Evolutionary conservation across 2,888 invertebrate genomes (phyloP).

Genomic region (Lasioglossum zephyrum): DNA sequence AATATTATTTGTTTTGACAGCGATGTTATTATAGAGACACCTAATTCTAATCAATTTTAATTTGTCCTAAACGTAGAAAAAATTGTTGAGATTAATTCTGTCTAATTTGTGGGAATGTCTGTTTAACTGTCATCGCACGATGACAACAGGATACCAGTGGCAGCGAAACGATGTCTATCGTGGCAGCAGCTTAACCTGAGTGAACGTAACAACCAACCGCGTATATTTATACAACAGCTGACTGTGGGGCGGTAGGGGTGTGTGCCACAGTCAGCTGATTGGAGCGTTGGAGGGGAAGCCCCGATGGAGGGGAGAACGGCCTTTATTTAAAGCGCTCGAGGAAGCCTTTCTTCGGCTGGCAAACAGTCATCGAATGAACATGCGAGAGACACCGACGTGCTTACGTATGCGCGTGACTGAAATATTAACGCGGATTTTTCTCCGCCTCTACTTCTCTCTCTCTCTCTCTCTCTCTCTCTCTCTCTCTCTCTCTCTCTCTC

Average conservation of each 20-base stretch:
- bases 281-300: slow-evolving; percentile 77
- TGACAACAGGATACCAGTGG: slow-evolving; percentile 70
- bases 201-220: slow-evolving; percentile 75
- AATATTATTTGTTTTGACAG: too few relatives aligned
- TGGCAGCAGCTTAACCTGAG: slow-evolving; percentile 78
- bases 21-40: too few relatives aligned
- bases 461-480: not conserved
- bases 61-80: too few relatives aligned
- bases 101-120: not conserved
- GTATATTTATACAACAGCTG: slow-evolving; percentile 82
- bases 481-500: not conserved
- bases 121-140: slow-evolving; percentile 18
- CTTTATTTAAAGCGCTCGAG: slow-evolving; percentile 80
- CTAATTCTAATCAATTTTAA: too few relatives aligned
- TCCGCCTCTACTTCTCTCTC: not conserved
- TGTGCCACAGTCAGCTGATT: slow-evolving; percentile 79
- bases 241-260: slow-evolving; percentile 62
- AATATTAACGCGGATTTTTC: slow-evolving; percentile 58
- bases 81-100: not conserved
- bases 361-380: slow-evolving; percentile 73
- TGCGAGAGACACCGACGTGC: slow-evolving; percentile 52
- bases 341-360: slow-evolving; percentile 75
- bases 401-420: slow-evolving; percentile 54
- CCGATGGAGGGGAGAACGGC: slow-evolving; percentile 76
- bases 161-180: slow-evolving; percentile 71